phyloP scores from a whole-genome alignment of 2,113 vertebrate species.

The Gorilla gorilla region DNA sequence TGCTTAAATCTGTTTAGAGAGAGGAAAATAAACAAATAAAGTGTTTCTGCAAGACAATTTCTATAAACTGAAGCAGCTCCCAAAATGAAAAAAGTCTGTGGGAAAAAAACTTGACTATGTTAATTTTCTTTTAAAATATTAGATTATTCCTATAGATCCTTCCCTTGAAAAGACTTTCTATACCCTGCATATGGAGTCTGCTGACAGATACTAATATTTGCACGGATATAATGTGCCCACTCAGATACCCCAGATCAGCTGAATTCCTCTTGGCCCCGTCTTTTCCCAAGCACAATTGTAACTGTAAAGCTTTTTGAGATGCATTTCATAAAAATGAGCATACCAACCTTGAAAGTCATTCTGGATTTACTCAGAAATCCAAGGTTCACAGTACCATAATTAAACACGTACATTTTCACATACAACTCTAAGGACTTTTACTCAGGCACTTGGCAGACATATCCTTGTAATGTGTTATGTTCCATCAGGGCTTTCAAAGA shows the following conservation, averaged over 20 bases:
- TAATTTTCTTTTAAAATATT: not conserved
- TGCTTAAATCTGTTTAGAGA: slow-evolving; percentile 81
- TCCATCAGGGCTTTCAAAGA: not conserved
- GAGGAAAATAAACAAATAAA: slow-evolving; percentile 79
- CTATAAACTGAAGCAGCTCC: slow-evolving; percentile 65
- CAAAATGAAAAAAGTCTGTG: slow-evolving; percentile 61
- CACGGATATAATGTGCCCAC: not conserved
- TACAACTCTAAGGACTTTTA: slow-evolving; percentile 2
- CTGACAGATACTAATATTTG: not conserved
- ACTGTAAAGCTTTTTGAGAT: not conserved
- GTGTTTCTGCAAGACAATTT: slow-evolving; percentile 54
- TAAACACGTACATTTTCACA: not conserved
- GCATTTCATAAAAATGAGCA: not conserved
- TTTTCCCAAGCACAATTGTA: not conserved
- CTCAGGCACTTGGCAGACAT: not conserved
- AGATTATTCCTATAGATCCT: not conserved
- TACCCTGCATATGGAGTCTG: not conserved
- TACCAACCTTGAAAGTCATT: not conserved
- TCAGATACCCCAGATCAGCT: not conserved
- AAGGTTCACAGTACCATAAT: not conserved
- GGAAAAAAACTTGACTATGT: slow-evolving; percentile 29
- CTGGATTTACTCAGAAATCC: slow-evolving; percentile 33
- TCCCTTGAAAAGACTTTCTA: slow-evolving; percentile 27
- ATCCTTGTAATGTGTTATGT: slow-evolving; percentile 18
- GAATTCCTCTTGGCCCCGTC: not conserved